phyloP scores from a whole-genome alignment of 2,797 vertebrate genomes.

The Poeciliopsis infans region DNA sequence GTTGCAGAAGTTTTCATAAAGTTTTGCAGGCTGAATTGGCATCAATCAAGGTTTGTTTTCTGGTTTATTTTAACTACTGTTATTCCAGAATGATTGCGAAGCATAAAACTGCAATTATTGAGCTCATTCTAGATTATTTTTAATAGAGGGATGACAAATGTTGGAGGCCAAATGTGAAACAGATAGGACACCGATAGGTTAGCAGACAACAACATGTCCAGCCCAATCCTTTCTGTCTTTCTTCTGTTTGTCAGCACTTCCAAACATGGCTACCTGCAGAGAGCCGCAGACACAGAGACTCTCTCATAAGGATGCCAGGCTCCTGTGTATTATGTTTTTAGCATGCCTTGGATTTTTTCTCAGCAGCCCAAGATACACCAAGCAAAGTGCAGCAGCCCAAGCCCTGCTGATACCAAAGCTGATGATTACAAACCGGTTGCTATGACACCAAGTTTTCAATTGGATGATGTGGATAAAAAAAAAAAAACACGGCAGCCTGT shows the following conservation, averaged over 20 bases:
- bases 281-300: constrained; percentile 77
- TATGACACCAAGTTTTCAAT: constrained; percentile 52
- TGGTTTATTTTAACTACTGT: background rate
- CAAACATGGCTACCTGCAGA: constrained; percentile 84
- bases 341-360: constrained; percentile 83
- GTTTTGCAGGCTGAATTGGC: background rate
- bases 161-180: constrained; percentile 51
- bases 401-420: constrained; percentile 73
- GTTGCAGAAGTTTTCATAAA: background rate
- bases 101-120: background rate
- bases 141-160: constrained; percentile 51
- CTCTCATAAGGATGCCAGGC: constrained; percentile 75
- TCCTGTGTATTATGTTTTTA: constrained; percentile 83
- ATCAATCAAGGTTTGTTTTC: background rate
- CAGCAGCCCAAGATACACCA: constrained; percentile 81
- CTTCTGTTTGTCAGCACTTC: constrained; percentile 83
- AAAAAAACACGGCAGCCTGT: constrained; percentile 17
- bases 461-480: constrained; percentile 31
- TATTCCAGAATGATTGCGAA: background rate
- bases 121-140: constrained; percentile 5
- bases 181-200: constrained; percentile 56
- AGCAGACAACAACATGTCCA: constrained; percentile 46
- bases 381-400: constrained; percentile 71
- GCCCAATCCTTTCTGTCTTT: constrained; percentile 72
- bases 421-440: constrained; percentile 76